Evolutionary conservation across 2,888 invertebrate species (phyloP).

Genomic region (Tachina lurida): DNA sequence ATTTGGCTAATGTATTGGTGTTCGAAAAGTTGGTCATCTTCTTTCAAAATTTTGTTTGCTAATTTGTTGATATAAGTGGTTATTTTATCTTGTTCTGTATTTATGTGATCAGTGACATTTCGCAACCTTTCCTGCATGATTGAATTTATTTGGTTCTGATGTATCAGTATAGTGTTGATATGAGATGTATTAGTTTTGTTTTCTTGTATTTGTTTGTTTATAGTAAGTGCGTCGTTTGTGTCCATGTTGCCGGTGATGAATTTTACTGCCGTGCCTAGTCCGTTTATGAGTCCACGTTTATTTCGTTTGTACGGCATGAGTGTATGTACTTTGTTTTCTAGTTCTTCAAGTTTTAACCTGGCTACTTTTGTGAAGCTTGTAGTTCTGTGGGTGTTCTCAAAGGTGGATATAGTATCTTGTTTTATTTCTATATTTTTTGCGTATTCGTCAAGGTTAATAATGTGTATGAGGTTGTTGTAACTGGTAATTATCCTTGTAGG

Average conservation of each 20-base stretch:
- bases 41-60: too few relatives aligned
- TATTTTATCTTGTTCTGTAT: constrained; percentile 11
- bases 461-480: background rate
- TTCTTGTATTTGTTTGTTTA: constrained; percentile 36
- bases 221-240: constrained; percentile 33
- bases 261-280: constrained; percentile 59
- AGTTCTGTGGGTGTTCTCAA: constrained; percentile 3
- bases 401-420: too few relatives aligned
- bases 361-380: constrained; percentile 21
- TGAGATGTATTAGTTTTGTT: background rate
- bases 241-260: constrained; percentile 66
- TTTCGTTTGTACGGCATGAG: background rate
- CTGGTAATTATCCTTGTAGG: constrained; percentile 13
- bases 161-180: background rate
- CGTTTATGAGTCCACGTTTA: constrained; percentile 60
- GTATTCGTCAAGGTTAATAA: too few relatives aligned
- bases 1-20: constrained; percentile 44
- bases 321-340: constrained; percentile 34
- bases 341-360: constrained; percentile 46
- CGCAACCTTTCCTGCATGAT: background rate
- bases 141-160: background rate
- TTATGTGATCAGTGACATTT: constrained; percentile 26
- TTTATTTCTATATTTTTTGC: too few relatives aligned
- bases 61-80: background rate
- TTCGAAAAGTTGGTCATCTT: background rate